phyloP scores from a whole-genome alignment of 2,888 invertebrate species.

The Ditula angustiorana region DNA sequence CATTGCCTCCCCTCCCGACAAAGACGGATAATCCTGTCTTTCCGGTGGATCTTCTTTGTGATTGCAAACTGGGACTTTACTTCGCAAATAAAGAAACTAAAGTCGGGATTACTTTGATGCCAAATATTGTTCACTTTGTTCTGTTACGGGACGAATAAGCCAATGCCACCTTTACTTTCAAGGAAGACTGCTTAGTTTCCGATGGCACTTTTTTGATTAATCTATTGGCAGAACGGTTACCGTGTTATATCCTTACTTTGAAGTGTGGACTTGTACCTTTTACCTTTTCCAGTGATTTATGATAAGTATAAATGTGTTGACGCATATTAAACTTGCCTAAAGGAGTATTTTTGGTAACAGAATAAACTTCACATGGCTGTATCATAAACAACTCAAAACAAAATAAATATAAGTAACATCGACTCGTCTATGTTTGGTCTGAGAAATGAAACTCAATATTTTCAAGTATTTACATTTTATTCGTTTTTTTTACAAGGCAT shows the following conservation, averaged over 20 bases:
- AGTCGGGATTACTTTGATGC: conserved; percentile 40
- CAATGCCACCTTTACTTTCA: not conserved
- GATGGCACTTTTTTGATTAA: not conserved
- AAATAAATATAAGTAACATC: too few relatives aligned
- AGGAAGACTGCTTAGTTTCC: not conserved
- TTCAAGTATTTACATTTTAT: too few relatives aligned
- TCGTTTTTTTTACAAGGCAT: too few relatives aligned
- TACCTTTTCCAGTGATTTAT: too few relatives aligned
- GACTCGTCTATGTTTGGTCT: too few relatives aligned
- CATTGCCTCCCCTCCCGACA: conserved; percentile 16
- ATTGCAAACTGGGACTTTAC: conserved; percentile 40
- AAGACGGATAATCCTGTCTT: conserved; percentile 40
- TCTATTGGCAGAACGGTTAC: not conserved
- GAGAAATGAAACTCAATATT: too few relatives aligned
- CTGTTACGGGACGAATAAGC: conserved; percentile 5
- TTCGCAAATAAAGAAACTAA: conserved; percentile 40
- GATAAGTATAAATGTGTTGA: too few relatives aligned
- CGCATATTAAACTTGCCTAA: too few relatives aligned
- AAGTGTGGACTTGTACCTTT: not conserved
- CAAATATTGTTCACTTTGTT: conserved; percentile 40
- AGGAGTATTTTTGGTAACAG: too few relatives aligned
- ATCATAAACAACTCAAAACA: too few relatives aligned
- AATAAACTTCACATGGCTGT: too few relatives aligned
- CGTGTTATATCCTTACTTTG: not conserved
- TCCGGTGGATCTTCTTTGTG: conserved; percentile 41